phyloP scores from a whole-genome alignment of 2,113 vertebrate genomes.

The Oryzias curvinotus region DNA sequence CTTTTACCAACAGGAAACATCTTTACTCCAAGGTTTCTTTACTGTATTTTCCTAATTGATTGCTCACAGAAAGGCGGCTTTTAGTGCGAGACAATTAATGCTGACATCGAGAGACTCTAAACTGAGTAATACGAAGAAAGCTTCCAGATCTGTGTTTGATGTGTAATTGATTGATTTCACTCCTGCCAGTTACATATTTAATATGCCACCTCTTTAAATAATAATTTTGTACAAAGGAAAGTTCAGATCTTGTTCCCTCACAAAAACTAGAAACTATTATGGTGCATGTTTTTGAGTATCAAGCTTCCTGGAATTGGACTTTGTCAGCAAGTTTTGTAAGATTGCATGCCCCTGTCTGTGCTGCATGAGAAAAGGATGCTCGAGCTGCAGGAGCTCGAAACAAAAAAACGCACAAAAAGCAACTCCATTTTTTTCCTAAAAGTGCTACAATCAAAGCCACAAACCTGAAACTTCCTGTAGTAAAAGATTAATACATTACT shows the following conservation, averaged over 20 bases:
- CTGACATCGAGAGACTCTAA: conserved; percentile 57
- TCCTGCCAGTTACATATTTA: conserved; percentile 41
- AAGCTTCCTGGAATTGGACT: conserved; percentile 8
- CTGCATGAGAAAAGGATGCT: not conserved
- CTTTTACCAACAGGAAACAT: not conserved
- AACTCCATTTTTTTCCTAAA: not conserved
- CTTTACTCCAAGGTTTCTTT: not conserved
- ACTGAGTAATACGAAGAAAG: conserved; percentile 36
- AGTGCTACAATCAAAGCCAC: not conserved
- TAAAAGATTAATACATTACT: no score
- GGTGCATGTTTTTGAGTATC: not conserved
- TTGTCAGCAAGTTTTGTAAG: not conserved
- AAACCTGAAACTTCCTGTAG: not conserved
- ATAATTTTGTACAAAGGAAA: conserved; percentile 34
- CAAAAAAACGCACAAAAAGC: not conserved
- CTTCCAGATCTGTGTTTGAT: conserved; percentile 51
- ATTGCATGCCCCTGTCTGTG: not conserved
- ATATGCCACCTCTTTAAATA: conserved; percentile 45
- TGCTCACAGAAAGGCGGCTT: conserved; percentile 29
- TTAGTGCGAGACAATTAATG: conserved; percentile 40
- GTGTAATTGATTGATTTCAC: conserved; percentile 7
- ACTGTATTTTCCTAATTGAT: not conserved
- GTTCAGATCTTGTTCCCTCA: conserved; percentile 42
- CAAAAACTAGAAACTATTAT: conserved; percentile 7
- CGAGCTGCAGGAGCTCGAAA: not conserved